phyloP scores from a whole-genome alignment of 2,888 invertebrate genomes.

The Pelosia muscerda region DNA sequence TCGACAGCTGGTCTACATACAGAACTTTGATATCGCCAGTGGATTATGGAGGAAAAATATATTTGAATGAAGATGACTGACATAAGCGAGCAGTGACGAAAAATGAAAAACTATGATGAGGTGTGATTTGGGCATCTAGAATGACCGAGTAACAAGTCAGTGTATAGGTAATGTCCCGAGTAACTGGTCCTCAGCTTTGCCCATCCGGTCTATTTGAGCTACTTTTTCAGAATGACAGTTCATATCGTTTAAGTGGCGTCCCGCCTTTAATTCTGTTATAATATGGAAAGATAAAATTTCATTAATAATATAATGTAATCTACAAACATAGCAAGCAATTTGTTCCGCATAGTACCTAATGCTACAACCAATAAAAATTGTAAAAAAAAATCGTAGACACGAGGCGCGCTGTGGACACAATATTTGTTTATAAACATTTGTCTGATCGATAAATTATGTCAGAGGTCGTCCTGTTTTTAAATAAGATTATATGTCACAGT shows the following conservation, averaged over 20 bases:
- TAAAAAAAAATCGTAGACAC: not conserved
- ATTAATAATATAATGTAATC: not conserved
- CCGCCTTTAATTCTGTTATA: not conserved
- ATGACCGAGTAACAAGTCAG: too few relatives aligned
- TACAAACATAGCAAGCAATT: not conserved
- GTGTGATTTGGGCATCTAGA: too few relatives aligned
- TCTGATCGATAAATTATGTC: constrained; percentile 45
- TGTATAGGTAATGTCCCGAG: too few relatives aligned
- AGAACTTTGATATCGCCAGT: too few relatives aligned
- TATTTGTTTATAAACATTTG: constrained; percentile 12
- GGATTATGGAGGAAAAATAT: too few relatives aligned
- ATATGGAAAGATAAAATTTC: not conserved
- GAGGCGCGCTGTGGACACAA: not conserved
- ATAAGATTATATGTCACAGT: constrained; percentile 27
- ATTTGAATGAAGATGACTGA: too few relatives aligned
- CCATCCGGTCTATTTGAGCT: not conserved
- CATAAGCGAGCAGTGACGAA: too few relatives aligned
- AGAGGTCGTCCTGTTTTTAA: constrained; percentile 52
- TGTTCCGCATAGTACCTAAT: not conserved
- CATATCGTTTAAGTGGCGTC: too few relatives aligned
- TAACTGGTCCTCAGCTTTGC: too few relatives aligned
- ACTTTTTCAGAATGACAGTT: not conserved
- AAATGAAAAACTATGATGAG: too few relatives aligned
- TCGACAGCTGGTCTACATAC: too few relatives aligned
- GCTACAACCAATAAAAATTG: not conserved